Base-by-base conservation (phyloP, 2,888 invertebrate genomes). In the Synanthedon vespiformis region DNA sequence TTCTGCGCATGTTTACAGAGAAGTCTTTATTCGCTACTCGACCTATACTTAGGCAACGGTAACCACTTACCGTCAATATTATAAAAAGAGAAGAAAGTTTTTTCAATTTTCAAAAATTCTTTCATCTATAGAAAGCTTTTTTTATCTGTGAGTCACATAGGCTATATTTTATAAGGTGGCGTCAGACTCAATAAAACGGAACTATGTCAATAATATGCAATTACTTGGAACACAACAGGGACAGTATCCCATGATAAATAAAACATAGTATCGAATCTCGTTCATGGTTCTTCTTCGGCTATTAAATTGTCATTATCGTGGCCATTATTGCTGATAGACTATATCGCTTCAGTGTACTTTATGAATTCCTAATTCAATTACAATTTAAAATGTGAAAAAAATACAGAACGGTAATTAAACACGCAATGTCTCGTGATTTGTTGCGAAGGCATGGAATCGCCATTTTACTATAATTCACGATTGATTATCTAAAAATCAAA, bases 341-440 rank as follows among this genome's bases (percentile, higher is more conserved):
- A 18, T 18, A 51, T 50, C 50, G 51, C 18, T 27, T 51, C 40
- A 40, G 12, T 40, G 14, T 49, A 22, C 14, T 40, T 51, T 51
- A 51, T 40, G 18, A 40, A 51, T 41, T 40, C 40, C 18, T 51
- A 51, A 51, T 51, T 51, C 12, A 51, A 40, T 51, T 12, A 4
- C 44, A 44, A n/a, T 44, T 14, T n/a, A 44, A 44, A 12, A 13
- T 13, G 44, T 44, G 44, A 44, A 44, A 13, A 13, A 44, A n/a
- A 44, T 44, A 12, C n/a, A 13, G 14, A 13, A 44, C 14, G 13
- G 44, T 44, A 44, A 12, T 41, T 41, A 44, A n/a, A 5, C 44
- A 44, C 44, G 44, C 44, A 13, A 44, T 44, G 44, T 44, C 44
- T 44, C 44, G 44, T 44, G 44, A 44, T 44, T 44, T 44, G 14